Evolutionary conservation across 2,113 vertebrate genomes (phyloP), one percentile per base, ranked within the genome.

Genomic region (Rhadina sibilatrix): DNA sequence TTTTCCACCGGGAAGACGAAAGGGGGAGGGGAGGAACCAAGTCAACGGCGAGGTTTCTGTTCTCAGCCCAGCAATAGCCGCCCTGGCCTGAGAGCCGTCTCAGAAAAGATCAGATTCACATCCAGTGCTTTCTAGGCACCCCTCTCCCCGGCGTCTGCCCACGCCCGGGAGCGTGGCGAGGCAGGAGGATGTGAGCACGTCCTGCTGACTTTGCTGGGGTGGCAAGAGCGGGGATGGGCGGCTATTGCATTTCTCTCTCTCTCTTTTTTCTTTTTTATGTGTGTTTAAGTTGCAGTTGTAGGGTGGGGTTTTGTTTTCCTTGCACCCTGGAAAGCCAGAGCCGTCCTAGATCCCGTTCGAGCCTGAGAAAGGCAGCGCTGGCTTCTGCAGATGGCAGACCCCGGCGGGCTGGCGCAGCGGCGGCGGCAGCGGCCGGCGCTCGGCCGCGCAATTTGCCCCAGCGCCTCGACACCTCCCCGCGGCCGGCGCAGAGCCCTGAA

Each of bases 1-100:
- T 56, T 97, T 92, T 91, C 79, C 87, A 75, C 57, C n/a, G 59
- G 89, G 82, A 31, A 82, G 76, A 65, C 35, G 93, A 94, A 60
- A 27, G 78, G 59, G 87, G 49, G 20, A 65, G 52, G 44, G 70
- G 40, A 46, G 7, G 5, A 42, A 91, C 40, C 77, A 81, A 94
- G 64, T 78, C 78, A 89, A 66, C n/a, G 80, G 74, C 53, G 76
- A 93, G 49, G 47, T 49, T 83, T 69, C 69, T 25, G 50, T 37
- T 79, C 72, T n/a, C 60, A 81, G 84, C 61, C 49, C 70, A 50
- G 23, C 78, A 63, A 37, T 30, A 82, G 64, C 56, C 8, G 5
- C 60, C 69, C n/a, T 10, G 54, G 74, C 59, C 87, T 77, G 38
- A 30, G 25, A 84, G 52, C 52, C 52, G 11, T 60, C 81, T 49